Evolutionary conservation across 2,113 vertebrate species (phyloP).

Genomic region (Athene noctua): DNA sequence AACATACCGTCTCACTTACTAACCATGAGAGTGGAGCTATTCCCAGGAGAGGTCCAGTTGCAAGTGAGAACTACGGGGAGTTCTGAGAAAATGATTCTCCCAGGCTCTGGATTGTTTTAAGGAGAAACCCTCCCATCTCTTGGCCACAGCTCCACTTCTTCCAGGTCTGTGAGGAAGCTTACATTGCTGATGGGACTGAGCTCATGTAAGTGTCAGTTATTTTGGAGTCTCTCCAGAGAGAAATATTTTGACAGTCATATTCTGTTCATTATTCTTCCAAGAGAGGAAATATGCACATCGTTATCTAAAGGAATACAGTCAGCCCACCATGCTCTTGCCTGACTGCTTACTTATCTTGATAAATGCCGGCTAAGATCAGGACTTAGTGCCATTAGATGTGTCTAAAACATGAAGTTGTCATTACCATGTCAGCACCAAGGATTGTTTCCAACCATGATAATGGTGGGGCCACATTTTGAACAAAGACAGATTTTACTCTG

Average conservation of each 20-base stretch:
- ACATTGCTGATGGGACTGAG: background rate
- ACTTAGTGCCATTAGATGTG: constrained; percentile 56
- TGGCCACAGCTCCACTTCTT: background rate
- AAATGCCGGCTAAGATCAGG: constrained; percentile 57
- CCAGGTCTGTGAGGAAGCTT: background rate
- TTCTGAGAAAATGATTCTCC: background rate
- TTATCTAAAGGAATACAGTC: constrained; percentile 46
- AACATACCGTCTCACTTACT: background rate
- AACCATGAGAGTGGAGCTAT: background rate
- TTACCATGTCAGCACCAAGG: constrained; percentile 60
- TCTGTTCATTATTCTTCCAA: constrained; percentile 42
- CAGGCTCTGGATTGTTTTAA: background rate
- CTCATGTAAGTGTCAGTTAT: constrained; percentile 39
- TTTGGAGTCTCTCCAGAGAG: constrained; percentile 35
- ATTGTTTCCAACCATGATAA: constrained; percentile 53
- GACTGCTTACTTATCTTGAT: constrained; percentile 66
- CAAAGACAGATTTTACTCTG: constrained; percentile 45
- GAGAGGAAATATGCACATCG: constrained; percentile 21
- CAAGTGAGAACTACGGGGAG: background rate
- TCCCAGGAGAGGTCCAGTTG: background rate
- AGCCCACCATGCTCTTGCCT: constrained; percentile 49
- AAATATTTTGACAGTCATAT: constrained; percentile 59
- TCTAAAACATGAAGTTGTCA: constrained; percentile 66
- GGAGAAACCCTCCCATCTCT: background rate
- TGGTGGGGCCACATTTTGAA: constrained; percentile 37